Evolutionary conservation across 2,113 vertebrate species (phyloP), one percentile per base, ranked within the genome.

Genomic region (Oryzias melastigma): DNA sequence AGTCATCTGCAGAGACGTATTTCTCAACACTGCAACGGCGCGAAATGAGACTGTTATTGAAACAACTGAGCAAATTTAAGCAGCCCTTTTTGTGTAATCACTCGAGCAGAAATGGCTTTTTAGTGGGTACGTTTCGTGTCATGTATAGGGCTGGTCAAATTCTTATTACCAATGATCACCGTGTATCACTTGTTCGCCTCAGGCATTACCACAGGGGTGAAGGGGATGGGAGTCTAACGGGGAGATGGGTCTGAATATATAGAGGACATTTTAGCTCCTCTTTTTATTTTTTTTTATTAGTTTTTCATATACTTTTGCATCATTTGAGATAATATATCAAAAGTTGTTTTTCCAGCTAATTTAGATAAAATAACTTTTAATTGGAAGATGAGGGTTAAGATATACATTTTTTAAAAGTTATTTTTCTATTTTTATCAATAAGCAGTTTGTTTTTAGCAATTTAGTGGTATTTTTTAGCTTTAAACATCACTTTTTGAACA

Each of bases 81-180:
- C 41, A 7, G 35, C 25, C 8, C 17, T 27, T 41, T 44, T 60
- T 73, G 40, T 43, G 47, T 72, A 45, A 5, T 63, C 25, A 52
- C 27, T 63, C 22, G 20, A 51, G 16, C 29, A 55, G 47, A 53
- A 58, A 44, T 66, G 46, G 44, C 53, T 44, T 73, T 47, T 17
- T 4, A 43, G 16, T 35, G 25, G 14, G 14, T 57, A 7, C 1
- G 1, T 61, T 62, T 57, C 57, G 25, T 63, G n/a, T 58, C 18
- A 14, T 17, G 27, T 25, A 20, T 15, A 14, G 16, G 19, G 29
- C 18, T 58, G 17, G 40, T 25, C 48, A 44, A 42, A 51, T 22
- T 52, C 43, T 27, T 41, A 44, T 43, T 52, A 52, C 18, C 16
- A 40, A 22, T 18, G 17, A 43, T 52, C 22, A 44, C 5, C 48